Percentiles rank a stretch among this genome's conserved stretches.
Evolutionary conservation across 2,797 vertebrate species (phyloP).

Genomic region (Rhinophrynus dorsalis): DNA sequence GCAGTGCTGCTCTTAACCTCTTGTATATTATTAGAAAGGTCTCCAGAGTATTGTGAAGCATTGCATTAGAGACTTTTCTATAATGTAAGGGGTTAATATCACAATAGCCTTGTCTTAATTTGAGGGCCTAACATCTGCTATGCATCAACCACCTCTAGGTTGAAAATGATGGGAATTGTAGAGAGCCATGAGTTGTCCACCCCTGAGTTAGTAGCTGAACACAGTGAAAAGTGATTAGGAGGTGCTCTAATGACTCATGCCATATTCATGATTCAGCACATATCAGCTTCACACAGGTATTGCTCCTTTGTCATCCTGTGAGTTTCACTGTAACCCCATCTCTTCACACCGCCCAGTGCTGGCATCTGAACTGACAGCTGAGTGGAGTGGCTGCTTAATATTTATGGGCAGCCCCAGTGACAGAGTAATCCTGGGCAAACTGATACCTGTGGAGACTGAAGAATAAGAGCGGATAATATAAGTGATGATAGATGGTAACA

Average conservation of each 20-base stretch:
- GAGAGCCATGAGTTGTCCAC: too few species aligned
- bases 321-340: conserved; percentile 52
- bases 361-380: conserved; percentile 21
- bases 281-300: conserved; percentile 31
- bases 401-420: background rate
- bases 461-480: background rate
- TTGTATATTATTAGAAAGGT: too few species aligned
- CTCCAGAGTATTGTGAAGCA: too few species aligned
- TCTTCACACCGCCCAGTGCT: conserved; percentile 15
- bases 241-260: conserved; percentile 2
- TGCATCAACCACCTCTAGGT: too few species aligned
- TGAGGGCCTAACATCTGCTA: too few species aligned
- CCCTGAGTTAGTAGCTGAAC: background rate
- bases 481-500: too few species aligned
- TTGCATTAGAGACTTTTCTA: too few species aligned
- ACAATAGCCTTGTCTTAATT: too few species aligned
- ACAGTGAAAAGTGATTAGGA: conserved; percentile 9
- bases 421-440: conserved; percentile 11
- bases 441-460: conserved; percentile 28
- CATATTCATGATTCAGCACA: conserved; percentile 33
- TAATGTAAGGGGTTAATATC: too few species aligned
- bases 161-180: too few species aligned
- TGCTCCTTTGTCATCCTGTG: conserved; percentile 52
- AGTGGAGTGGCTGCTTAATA: conserved; percentile 19
- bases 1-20: too few species aligned